Percentiles rank a stretch among this genome's conserved stretches.
Evolutionary conservation across 2,113 vertebrate genomes (phyloP).

Genomic region (Rhinoderma darwinii): DNA sequence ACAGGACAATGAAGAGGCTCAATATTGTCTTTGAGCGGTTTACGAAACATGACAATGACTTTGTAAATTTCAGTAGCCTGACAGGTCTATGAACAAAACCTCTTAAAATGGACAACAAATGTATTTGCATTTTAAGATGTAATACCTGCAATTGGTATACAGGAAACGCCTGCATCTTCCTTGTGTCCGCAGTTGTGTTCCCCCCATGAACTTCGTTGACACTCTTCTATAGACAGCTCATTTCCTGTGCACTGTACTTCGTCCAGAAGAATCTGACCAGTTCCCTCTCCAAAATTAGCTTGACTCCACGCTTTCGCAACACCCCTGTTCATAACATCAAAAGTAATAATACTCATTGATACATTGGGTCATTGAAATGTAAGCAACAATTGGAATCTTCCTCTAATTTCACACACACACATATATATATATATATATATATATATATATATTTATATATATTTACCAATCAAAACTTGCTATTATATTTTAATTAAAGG

Average conservation of each 20-base stretch:
- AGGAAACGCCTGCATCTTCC: conserved; percentile 95
- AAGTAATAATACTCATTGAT: neutral
- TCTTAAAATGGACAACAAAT: neutral
- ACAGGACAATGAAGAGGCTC: neutral
- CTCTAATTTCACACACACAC: too few relatives aligned
- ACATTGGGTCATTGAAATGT: too few relatives aligned
- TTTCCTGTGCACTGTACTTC: conserved; percentile 93
- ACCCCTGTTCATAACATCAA: conserved; percentile 73
- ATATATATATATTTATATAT: too few relatives aligned
- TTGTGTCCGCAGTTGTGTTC: conserved; percentile 93
- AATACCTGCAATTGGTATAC: conserved; percentile 84
- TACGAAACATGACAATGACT: neutral
- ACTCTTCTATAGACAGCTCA: conserved; percentile 93
- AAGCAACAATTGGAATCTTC: too few relatives aligned
- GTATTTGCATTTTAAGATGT: neutral
- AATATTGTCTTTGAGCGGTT: neutral
- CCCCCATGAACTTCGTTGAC: conserved; percentile 85
- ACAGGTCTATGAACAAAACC: neutral
- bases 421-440: too few relatives aligned
- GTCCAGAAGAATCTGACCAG: conserved; percentile 85
- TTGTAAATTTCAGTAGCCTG: neutral
- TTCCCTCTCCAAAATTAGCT: conserved; percentile 87
- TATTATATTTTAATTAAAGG: too few relatives aligned
- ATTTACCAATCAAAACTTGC: too few relatives aligned
- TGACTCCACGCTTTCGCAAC: conserved; percentile 85